Evolutionary conservation across 2,113 vertebrate genomes (phyloP).

Genomic region (Nyctereutes procyonoides): DNA sequence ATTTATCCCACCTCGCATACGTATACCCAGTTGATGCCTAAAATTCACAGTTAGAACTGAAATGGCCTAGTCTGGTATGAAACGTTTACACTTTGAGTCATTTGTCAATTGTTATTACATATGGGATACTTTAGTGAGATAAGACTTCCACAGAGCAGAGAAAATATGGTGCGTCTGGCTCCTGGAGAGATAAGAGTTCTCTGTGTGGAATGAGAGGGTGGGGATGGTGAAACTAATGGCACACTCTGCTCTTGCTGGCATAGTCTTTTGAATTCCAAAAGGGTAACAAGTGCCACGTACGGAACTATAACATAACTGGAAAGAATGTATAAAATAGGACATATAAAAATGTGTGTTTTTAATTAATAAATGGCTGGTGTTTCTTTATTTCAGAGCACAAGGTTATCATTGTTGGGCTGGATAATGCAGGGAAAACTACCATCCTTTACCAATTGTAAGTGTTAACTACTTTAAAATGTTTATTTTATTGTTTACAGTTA

Average conservation of each 20-base stretch:
- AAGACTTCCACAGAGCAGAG: not conserved
- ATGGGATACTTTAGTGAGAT: not conserved
- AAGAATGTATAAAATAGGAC: not conserved
- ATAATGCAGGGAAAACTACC: slow-evolving; percentile 99
- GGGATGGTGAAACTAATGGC: not conserved
- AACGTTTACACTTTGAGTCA: not conserved
- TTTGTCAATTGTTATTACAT: not conserved
- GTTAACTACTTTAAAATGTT: slow-evolving; percentile 32
- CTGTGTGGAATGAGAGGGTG: not conserved
- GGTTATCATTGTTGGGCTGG: slow-evolving; percentile 99
- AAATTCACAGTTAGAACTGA: not conserved
- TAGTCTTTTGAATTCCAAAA: slow-evolving; percentile 13
- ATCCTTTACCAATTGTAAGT: slow-evolving; percentile 99
- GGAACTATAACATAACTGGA: not conserved
- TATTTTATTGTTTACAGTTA: slow-evolving; percentile 50
- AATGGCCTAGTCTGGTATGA: not conserved
- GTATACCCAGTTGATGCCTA: not conserved
- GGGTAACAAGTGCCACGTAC: not conserved
- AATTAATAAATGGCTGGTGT: slow-evolving; percentile 27
- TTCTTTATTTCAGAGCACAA: slow-evolving; percentile 95
- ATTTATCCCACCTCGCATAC: not conserved
- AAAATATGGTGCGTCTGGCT: not conserved
- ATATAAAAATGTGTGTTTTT: not conserved
- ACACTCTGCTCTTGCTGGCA: not conserved
- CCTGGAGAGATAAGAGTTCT: not conserved